Evolutionary conservation across 2,797 vertebrate species (phyloP), one percentile per base, ranked within the genome.

Genomic region (Acipenser oxyrinchus): DNA sequence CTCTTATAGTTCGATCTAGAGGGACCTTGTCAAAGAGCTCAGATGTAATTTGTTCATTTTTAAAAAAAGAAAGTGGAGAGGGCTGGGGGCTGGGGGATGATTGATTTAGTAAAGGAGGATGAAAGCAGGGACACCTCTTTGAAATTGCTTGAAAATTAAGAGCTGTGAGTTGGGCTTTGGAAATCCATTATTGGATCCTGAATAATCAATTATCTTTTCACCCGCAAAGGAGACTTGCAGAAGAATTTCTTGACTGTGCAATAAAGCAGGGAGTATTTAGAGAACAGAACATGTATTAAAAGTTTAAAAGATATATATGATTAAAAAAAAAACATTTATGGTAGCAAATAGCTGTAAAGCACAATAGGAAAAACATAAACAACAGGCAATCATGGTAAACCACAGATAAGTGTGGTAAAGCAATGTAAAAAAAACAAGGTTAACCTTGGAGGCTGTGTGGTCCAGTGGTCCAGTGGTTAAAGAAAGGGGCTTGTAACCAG

Each of bases 101-200:
- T 77, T 72, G 73, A 72, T 74, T 70, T 58, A 50, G 52, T 63
- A 70, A 18, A 48, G 37, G 49, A 67, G 51, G 61, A 67, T 70
- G 51, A 77, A 72, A 64, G 67, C 64, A 64, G 67, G 70, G 9
- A 55, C 9, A 10, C 52, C 3, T 53, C 52, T 72, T 72, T 71
- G 63, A 78, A 83, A 87, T 79, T 83, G 85, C 73, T 59, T 18
- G 52, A 82, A 84, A 84, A 84, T 82, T 79, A 77, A 70, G 61
- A 50, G 72, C 71, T 70, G 78, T 72, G 48, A 63, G 63, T 60
- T 63, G 58, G 69, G 62, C 49, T 67, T 67, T 59, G 59, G 55
- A 65, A 72, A 77, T 76, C 67, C 70, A 72, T 75, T 77, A 79
- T 82, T 71, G 70, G 57, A 48, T 69, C 10, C 52, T 49, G 67